Conservation (phyloP, 2,888 invertebrate species). For the Achlya flavicornis region DNA sequence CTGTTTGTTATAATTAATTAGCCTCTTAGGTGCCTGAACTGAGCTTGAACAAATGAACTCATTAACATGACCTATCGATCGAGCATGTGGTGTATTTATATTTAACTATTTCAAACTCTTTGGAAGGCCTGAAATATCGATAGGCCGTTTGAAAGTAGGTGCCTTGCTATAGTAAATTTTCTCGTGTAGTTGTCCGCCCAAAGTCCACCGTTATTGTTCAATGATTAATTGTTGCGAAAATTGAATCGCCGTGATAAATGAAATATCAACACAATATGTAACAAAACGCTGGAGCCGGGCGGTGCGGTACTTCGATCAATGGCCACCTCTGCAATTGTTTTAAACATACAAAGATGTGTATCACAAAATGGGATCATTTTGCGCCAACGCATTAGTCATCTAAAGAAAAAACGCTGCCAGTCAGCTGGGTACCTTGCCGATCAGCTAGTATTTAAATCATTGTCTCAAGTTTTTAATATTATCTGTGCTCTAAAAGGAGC, state of each 20-base stretch:
- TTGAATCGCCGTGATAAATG: slow-evolving; percentile 67
- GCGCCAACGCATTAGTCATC: too few relatives aligned
- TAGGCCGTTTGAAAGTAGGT: slow-evolving; percentile 5
- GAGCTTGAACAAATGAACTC: too few relatives aligned
- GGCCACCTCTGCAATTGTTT: slow-evolving; percentile 39
- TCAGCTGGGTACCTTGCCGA: too few relatives aligned
- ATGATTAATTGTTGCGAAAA: slow-evolving; percentile 66
- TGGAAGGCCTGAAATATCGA: background rate
- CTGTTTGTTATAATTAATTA: too few relatives aligned
- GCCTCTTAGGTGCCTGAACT: too few relatives aligned
- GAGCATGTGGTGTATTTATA: too few relatives aligned
- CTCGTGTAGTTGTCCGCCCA: slow-evolving; percentile 31
- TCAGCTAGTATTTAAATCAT: too few relatives aligned
- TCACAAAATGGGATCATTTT: too few relatives aligned
- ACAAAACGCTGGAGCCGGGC: slow-evolving; percentile 53
- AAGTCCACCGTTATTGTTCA: slow-evolving; percentile 52
- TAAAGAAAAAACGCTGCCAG: too few relatives aligned
- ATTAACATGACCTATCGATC: too few relatives aligned
- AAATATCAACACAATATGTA: slow-evolving; percentile 66
- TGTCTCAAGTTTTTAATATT: background rate
- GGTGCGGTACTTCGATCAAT: slow-evolving; percentile 51
- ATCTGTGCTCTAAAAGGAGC: too few relatives aligned
- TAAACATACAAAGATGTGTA: slow-evolving; percentile 10
- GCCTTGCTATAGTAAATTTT: slow-evolving; percentile 17
- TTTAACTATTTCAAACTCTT: background rate